Conservation (phyloP, 2,888 invertebrate species). For the Cheilosia grossa region DNA sequence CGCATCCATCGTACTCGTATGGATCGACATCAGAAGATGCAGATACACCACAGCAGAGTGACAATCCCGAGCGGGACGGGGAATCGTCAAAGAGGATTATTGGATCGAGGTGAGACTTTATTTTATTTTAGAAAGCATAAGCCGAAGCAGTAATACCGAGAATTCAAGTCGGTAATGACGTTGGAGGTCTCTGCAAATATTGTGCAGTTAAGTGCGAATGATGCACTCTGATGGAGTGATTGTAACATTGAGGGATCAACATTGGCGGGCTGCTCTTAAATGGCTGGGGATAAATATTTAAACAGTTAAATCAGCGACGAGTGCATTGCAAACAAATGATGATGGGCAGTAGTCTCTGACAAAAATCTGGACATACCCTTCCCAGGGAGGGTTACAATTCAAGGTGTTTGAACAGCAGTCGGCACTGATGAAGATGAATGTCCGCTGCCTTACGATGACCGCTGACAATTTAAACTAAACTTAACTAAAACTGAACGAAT, state of each 20-base stretch:
- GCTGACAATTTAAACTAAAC: too few species aligned
- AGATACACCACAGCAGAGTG: conserved; percentile 30
- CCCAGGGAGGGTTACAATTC: too few species aligned
- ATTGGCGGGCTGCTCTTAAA: too few species aligned
- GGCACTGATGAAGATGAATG: too few species aligned
- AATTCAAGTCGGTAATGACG: conserved; percentile 30
- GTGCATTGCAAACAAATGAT: conserved; percentile 2
- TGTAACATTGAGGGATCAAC: conserved; percentile 1
- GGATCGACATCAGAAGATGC: conserved; percentile 57
- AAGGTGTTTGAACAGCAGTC: too few species aligned
- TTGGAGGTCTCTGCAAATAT: conserved; percentile 57
- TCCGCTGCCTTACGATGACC: too few species aligned
- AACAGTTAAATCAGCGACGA: conserved; percentile 2
- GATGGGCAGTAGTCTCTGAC: not conserved
- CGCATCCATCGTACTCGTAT: conserved; percentile 67
- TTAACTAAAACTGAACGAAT: too few species aligned
- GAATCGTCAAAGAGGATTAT: conserved; percentile 85
- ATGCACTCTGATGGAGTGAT: conserved; percentile 41
- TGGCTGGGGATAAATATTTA: conserved; percentile 11
- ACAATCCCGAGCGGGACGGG: conserved; percentile 79
- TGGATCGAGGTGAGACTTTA: conserved; percentile 85
- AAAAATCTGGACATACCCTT: too few species aligned
- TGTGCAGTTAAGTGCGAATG: conserved; percentile 32
- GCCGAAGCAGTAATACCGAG: not conserved
- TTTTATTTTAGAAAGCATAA: conserved; percentile 25